Conservation (phyloP, 2,888 invertebrate genomes). For the Nemoura dubitans region DNA sequence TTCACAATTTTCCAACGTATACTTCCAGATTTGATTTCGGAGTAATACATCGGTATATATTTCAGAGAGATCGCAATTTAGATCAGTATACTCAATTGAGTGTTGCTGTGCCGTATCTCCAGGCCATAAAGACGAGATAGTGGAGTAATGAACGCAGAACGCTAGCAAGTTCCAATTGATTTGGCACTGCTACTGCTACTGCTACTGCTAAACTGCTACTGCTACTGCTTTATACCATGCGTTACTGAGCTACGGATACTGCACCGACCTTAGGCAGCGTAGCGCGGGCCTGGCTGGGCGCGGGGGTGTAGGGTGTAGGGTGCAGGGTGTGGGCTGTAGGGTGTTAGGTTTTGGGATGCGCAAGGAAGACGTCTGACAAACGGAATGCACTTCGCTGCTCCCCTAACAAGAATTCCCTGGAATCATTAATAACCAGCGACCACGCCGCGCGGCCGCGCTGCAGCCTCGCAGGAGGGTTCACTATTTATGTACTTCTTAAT, state of each 20-base stretch:
- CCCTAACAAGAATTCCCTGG: constrained; percentile 23
- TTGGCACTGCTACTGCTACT: neutral
- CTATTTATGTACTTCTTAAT: constrained; percentile 33
- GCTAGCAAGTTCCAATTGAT: neutral
- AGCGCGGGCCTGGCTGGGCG: too few species aligned
- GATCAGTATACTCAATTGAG: neutral
- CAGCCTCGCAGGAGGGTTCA: neutral
- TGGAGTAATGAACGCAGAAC: neutral
- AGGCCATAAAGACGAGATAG: neutral
- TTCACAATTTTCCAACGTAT: neutral
- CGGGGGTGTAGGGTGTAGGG: too few species aligned
- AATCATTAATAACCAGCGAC: constrained; percentile 18
- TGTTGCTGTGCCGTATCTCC: neutral
- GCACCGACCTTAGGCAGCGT: neutral
- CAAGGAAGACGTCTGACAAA: constrained; percentile 29
- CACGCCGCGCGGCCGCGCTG: neutral
- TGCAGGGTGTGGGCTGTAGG: too few species aligned
- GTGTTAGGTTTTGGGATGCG: too few species aligned
- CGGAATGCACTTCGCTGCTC: constrained; percentile 27
- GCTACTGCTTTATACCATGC: neutral
- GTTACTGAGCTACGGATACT: neutral
- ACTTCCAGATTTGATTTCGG: neutral
- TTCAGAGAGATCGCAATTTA: constrained; percentile 12
- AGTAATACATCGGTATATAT: constrained; percentile 2
- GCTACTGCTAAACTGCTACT: neutral